Conservation (phyloP, 2,113 vertebrate species). For the Lamprotornis superbus region DNA sequence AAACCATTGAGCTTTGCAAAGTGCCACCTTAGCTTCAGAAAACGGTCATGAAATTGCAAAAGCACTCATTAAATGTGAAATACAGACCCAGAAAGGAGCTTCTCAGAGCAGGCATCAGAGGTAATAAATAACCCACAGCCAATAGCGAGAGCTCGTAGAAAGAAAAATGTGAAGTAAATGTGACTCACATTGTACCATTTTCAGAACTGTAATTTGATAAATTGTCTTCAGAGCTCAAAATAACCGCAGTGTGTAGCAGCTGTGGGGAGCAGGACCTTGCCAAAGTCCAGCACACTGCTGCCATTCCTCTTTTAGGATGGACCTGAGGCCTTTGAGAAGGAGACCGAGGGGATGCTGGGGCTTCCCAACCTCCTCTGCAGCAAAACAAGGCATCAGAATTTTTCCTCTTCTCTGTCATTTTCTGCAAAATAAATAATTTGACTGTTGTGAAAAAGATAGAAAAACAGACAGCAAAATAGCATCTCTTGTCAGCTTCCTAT, state of each 20-base stretch:
- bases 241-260: not conserved
- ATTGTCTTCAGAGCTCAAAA: conserved; percentile 19
- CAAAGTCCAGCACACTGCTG: not conserved
- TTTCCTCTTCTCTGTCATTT: not conserved
- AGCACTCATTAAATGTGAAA: conserved; percentile 48
- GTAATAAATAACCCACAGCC: conserved; percentile 13
- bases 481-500: not conserved
- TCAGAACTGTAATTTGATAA: conserved; percentile 33
- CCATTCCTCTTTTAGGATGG: not conserved
- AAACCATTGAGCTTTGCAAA: not conserved
- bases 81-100: conserved; percentile 3
- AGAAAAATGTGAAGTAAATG: conserved; percentile 21
- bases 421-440: not conserved
- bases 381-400: not conserved
- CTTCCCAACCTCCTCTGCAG: not conserved
- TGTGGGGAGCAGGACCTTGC: not conserved
- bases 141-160: not conserved
- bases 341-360: not conserved
- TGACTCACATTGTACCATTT: not conserved
- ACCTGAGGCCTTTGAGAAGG: not conserved
- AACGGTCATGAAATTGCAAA: conserved; percentile 35
- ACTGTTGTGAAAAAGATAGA: not conserved
- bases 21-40: conserved; percentile 33
- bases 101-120: not conserved
- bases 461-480: not conserved